phyloP scores from a whole-genome alignment of 2,888 invertebrate species.

The Drosophila putrida region DNA sequence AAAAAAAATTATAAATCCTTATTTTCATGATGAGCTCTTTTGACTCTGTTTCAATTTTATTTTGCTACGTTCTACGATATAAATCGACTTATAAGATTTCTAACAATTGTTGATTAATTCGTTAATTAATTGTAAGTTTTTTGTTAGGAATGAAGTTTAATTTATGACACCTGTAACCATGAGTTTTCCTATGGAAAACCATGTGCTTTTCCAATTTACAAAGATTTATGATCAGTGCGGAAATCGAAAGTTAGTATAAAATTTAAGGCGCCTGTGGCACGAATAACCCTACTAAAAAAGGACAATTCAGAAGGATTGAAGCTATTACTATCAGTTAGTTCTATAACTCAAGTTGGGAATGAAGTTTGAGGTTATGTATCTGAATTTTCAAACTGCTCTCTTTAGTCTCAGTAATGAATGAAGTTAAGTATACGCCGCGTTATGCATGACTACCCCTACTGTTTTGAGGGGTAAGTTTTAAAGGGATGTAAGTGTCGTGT shows the following conservation, averaged over 20 bases:
- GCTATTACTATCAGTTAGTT: not conserved
- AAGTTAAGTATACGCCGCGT: not conserved
- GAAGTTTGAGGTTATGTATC: too few relatives aligned
- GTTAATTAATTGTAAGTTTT: conserved; percentile 15
- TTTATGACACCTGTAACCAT: conserved; percentile 5
- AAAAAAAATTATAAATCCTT: not conserved
- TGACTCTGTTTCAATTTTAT: conserved; percentile 5
- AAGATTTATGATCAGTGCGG: not conserved
- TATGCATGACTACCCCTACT: conserved; percentile 49
- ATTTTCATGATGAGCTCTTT: not conserved
- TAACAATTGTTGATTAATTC: conserved; percentile 23
- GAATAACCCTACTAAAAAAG: not conserved
- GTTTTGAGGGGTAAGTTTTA: conserved; percentile 4
- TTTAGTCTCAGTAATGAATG: not conserved
- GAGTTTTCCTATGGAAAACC: conserved; percentile 4
- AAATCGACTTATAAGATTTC: conserved; percentile 4
- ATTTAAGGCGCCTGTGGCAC: not conserved
- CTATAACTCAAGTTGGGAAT: too few relatives aligned
- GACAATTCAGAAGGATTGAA: not conserved
- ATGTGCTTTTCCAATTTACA: conserved; percentile 4
- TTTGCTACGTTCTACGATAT: conserved; percentile 7
- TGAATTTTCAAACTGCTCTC: not conserved
- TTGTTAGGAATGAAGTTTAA: conserved; percentile 23
- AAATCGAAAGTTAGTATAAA: not conserved
- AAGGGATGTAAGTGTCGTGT: conserved; percentile 20